These are phyloP conservation scores for Aegotheles bennettii DNA, from an alignment of 2,113 vertebrate species.

Conservation along the genomic window DNA sequence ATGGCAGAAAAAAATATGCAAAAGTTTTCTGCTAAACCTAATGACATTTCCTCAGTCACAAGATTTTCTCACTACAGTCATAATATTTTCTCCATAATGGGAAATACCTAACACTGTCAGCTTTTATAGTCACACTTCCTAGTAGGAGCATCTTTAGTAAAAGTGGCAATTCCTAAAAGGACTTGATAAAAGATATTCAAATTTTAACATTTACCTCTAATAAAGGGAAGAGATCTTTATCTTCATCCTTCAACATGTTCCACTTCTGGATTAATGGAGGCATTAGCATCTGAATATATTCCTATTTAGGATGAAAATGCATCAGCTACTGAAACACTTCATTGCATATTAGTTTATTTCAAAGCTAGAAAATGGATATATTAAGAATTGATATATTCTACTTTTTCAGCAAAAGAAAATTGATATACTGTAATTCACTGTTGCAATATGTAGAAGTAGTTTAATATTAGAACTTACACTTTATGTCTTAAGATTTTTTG, in stretches of 20 bases:
- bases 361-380: neutral
- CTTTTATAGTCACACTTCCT: neutral
- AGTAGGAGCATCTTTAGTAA: neutral
- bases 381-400: neutral
- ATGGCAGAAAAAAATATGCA: neutral
- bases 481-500: neutral
- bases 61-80: neutral
- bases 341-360: neutral
- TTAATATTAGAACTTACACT: neutral
- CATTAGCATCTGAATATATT: slow-evolving; percentile 98
- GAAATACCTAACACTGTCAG: neutral
- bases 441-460: neutral
- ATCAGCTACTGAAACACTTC: neutral
- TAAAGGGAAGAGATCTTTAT: slow-evolving; percentile 96
- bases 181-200: neutral
- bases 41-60: neutral
- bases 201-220: slow-evolving; percentile 81
- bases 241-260: slow-evolving; percentile 96
- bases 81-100: neutral
- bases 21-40: neutral
- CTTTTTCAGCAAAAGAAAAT: neutral
- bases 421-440: neutral
- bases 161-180: neutral
- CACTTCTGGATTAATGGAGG: slow-evolving; percentile 95
- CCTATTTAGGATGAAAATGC: slow-evolving; percentile 71